These are phyloP conservation scores for Diaphora mendica DNA, from an alignment of 2,888 invertebrate genomes.

Conservation along the genomic window DNA sequence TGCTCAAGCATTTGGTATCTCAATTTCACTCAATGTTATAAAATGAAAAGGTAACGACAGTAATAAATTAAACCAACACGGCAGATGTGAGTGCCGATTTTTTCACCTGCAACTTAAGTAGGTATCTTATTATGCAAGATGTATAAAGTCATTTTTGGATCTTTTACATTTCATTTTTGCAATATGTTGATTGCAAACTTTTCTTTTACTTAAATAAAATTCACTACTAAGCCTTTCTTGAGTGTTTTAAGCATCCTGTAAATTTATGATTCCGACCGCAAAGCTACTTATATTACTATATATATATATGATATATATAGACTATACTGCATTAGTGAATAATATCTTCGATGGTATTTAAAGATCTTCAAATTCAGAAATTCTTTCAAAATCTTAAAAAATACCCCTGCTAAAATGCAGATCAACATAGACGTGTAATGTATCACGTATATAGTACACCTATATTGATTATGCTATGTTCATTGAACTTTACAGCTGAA, in stretches of 20 bases:
- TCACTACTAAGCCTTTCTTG: background rate
- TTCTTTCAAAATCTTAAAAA: background rate
- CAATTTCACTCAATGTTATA: slow-evolving; percentile 24
- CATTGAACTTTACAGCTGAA: slow-evolving; percentile 49
- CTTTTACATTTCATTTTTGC: slow-evolving; percentile 61
- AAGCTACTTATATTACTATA: background rate
- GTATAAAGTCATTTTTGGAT: slow-evolving; percentile 63
- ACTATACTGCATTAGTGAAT: background rate
- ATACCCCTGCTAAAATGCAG: background rate
- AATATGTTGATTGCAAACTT: slow-evolving; percentile 59
- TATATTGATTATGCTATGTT: slow-evolving; percentile 10
- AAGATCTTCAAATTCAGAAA: background rate
- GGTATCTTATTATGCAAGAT: slow-evolving; percentile 64
- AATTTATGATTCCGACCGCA: background rate
- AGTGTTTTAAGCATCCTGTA: background rate
- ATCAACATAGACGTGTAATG: background rate
- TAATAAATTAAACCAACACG: slow-evolving; percentile 45
- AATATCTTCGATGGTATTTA: background rate
- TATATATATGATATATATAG: too few species aligned
- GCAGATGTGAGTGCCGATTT: slow-evolving; percentile 62
- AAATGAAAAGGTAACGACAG: slow-evolving; percentile 5
- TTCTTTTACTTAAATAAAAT: background rate
- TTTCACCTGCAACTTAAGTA: slow-evolving; percentile 66
- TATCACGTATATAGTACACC: too few species aligned
- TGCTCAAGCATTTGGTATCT: slow-evolving; percentile 16